A percentile compares a stretch with the other conserved stretches of the same genome.
Conservation (phyloP, 2,888 invertebrate species). For the Melipona beecheii region DNA sequence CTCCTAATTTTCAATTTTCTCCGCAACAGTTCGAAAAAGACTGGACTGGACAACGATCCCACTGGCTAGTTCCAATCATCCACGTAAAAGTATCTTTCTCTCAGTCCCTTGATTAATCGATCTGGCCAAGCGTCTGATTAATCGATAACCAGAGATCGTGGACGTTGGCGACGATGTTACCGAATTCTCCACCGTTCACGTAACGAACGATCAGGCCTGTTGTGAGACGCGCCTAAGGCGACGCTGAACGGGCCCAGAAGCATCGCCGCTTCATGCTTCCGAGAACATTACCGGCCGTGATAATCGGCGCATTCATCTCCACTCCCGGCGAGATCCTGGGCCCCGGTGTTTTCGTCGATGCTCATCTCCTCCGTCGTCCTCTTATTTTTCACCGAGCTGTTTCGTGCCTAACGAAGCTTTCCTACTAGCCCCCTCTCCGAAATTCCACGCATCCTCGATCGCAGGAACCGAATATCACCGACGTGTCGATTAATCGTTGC, state of each 20-base stretch:
- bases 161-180: slow-evolving; percentile 55
- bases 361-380: slow-evolving; percentile 47
- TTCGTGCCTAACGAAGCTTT: slow-evolving; percentile 31
- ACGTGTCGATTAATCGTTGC: slow-evolving; percentile 44
- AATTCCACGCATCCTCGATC: slow-evolving; percentile 9
- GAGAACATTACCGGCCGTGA: slow-evolving; percentile 72
- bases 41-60: not conserved
- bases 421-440: not conserved
- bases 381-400: slow-evolving; percentile 34
- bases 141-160: slow-evolving; percentile 46
- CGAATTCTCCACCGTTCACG: slow-evolving; percentile 33
- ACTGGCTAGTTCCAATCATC: not conserved
- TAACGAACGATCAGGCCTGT: slow-evolving; percentile 46
- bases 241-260: slow-evolving; percentile 67
- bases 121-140: slow-evolving; percentile 47
- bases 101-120: slow-evolving; percentile 21
- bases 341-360: slow-evolving; percentile 66
- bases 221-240: slow-evolving; percentile 69
- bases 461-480: not conserved
- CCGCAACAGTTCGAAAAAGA: not conserved
- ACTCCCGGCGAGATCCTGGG: slow-evolving; percentile 60
- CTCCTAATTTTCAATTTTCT: not conserved
- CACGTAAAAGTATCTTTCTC: slow-evolving; percentile 21
- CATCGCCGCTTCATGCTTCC: slow-evolving; percentile 72
- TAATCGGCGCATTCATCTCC: slow-evolving; percentile 72